Base-by-base conservation (phyloP, 2,113 vertebrate genomes). In the Falcunculus frontatus region DNA sequence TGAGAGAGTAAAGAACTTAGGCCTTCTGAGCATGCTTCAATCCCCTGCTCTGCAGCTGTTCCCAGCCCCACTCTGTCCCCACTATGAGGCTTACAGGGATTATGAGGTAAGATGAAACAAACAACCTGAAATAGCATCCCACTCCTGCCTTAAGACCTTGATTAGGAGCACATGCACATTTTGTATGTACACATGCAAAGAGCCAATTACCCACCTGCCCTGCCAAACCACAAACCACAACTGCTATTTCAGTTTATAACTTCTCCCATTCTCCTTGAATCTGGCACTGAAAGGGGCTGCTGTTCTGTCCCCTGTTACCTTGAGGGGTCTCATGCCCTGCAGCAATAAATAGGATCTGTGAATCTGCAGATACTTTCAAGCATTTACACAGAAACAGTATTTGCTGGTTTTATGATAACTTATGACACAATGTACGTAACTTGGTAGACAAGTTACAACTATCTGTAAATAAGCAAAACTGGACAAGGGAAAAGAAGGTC, bases 91-190 rank as follows among this genome's bases (percentile, higher is more conserved):
- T 95, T 93, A 95, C 20, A 77, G 68, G 75, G 95, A 96, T 95
- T 97, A 96, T 14, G 63, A 84, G 68, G 75, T 80, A 93, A 86
- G 88, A 77, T 86, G 96, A 95, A 94, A 85, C 83, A 95, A 97
- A 80, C 92, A 95, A 88, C 94, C 92, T 80, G 83, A 96, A 95
- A 97, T 96, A 97, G 94, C 79, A 90, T 77, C 90, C 63, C 60
- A 46, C 79, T 59, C 72, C 30, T 16, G 90, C 79, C 64, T 42
- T 86, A 92, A 95, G 72, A 92, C 75, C 79, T 92, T 42, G 72
- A 84, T 95, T 63, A 93, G 72, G 59, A 91, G 64, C 88, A 88
- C 57, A 56, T 0, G 30, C 44, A 47, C 77, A 26, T 86, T 90
- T 65, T 70, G 33, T 77, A 62, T 41, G 68, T 70, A 92, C 64